Evolutionary conservation across 2,113 vertebrate species (phyloP), one percentile per base, ranked within the genome.

Genomic region (Grus americana): DNA sequence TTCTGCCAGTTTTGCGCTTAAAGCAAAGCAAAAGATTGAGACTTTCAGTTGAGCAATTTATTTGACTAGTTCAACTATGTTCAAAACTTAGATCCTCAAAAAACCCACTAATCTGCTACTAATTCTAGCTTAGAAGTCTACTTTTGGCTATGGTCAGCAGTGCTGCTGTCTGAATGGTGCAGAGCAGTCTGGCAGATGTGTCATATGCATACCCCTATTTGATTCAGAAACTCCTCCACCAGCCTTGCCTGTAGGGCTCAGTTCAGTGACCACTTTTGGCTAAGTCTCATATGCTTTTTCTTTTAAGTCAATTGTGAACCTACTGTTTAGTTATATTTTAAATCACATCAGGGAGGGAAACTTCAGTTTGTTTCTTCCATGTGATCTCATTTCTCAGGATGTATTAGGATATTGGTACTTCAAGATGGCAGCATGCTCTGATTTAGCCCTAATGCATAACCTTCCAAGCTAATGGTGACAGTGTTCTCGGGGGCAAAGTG

Each of bases 1-100:
- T 65, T 68, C 76, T 57, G 52, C 81, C 67, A 15, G 70, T 93
- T 88, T 96, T 95, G 71, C 79, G 55, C 98, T 98, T 59, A 79
- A 97, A 88, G 21, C 17, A 95, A 87, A 97, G 67, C 50, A 57
- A 92, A 79, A 95, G 44, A 93, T 93, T 2, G 44, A 81, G 34
- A 68, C 18, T 83, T 76, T 81, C 62, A 94, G 0, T 3, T 2
- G 40, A 55, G 38, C 30, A 49, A 3, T 65, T 79, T 16, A 74
- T 34, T 26, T 21, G 27, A 13, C 7, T 9, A 24, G 19, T 47
- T 93, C n/a, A 36, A 36, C 22, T 83, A n/a, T 3, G 7, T n/a
- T 59, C 29, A 79, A 55, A 8, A 17, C 40, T 54, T 47, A 29
- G 30, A 79, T 50, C 30, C 73, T 79, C 55, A 79, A 23, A 83